Base-by-base conservation (phyloP, 2,797 vertebrate species). In the Halcyon chelicuti region DNA sequence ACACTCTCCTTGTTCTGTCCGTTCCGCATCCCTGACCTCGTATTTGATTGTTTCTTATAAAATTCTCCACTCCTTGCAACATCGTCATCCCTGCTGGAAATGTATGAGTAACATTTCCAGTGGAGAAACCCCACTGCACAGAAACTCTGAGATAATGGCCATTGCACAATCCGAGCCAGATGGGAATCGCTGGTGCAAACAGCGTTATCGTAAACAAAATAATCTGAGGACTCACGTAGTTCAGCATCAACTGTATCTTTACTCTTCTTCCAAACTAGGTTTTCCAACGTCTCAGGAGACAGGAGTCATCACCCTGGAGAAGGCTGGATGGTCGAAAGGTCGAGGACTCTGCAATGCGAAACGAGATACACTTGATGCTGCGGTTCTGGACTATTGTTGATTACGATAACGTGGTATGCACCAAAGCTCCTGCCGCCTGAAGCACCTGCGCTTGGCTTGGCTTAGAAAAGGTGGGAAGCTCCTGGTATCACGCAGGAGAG, bases 181-280 rank as follows among this genome's bases (percentile, higher is more conserved):
- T 4, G n/a, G 47, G 20, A 31, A 33, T 25, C 14, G 3, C 78
- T 88, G 89, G 33, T 91, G 79, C 70, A 54, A 68, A 62, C 3
- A 15, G 51, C 22, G 28, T 65, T 51, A 61, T 14, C 55, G 74
- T 65, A 93, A 95, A 96, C 92, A 89, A 90, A 68, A 75, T 8
- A 84, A 88, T n/a, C 72, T 4, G 74, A 66, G 66, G 25, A 97
- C 96, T 97, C 96, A 97, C 96, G 65, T 94, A 74, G 83, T 95
- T 97, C 96, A 95, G 96, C 95, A 96, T 96, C 96, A 96, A 96
- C 91, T 90, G 83, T 79, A 92, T 82, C 67, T 61, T 92, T 86
- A 77, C 37, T 96, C 95, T 94, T 92, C 94, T 90, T 96, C 95
- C 95, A 90, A 96, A 97, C 96, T 97, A 97, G 95, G 96, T 97